Evolutionary conservation across 2,888 invertebrate species (phyloP), one percentile per base, ranked within the genome.

Genomic region (Ichneumon xanthorius): DNA sequence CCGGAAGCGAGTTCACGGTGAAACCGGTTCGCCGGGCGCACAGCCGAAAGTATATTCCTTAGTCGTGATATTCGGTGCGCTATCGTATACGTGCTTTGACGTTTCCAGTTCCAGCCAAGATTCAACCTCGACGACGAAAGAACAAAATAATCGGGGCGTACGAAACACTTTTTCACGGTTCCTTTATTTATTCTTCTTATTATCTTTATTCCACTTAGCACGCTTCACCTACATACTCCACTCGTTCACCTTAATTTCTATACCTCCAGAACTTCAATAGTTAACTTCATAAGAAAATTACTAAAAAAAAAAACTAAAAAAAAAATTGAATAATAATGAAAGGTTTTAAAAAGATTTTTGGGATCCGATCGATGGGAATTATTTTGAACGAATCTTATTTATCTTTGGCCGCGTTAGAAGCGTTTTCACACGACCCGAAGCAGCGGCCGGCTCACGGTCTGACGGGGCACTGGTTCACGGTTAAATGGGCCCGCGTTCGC

Each of bases 391-490:
- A 26, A 58, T 58, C 4, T 58, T 55, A 55, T 55, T 55, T 9
- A 3, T 37, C 16, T 6, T 33, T 7, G 37, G 2, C 30, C 16
- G 19, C n/a, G 1, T 9, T 19, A 11, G 19, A n/a, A 22, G n/a
- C 9, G 37, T 40, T n/a, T 50, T 33, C 53, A 26, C 70, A 16
- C 50, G 50, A 30, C 11, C 26, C 33, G 65, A 37, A 22, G 67
- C 67, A 67, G 67, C 22, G 67, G 40, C 50, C 19, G 67, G 76
- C 76, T 63, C 71, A 72, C 76, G 80, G 76, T 77, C 84, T 76
- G 78, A 77, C 73, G 73, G 80, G 55, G 80, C 87, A 86, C 84
- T 87, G 82, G 84, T 86, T 88, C 86, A 87, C 86, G 88, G 87
- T 82, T 86, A 86, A 88, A 88, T 87, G 86, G 85, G 85, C 80